phyloP scores from a whole-genome alignment of 2,888 invertebrate genomes.

The Brenthis ino region DNA sequence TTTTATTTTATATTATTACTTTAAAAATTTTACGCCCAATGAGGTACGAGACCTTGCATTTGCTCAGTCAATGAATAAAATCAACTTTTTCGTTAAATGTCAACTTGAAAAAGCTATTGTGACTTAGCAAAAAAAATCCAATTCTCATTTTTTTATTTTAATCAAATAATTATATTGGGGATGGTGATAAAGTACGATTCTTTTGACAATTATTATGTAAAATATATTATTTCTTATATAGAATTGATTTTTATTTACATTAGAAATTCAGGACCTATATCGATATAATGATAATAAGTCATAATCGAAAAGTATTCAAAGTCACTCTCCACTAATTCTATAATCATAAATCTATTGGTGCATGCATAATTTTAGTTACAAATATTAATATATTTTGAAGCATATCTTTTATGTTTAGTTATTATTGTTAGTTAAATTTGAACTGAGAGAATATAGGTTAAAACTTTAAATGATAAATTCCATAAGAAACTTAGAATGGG shows the following conservation, averaged over 20 bases:
- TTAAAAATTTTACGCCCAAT: conserved; percentile 49
- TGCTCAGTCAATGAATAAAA: conserved; percentile 53
- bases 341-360: conserved; percentile 19
- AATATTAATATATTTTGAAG: conserved; percentile 22
- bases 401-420: conserved; percentile 42
- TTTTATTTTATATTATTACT: not conserved
- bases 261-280: too few species aligned
- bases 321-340: not conserved
- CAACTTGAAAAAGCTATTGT: too few species aligned
- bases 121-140: too few species aligned
- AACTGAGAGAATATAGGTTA: conserved; percentile 49
- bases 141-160: not conserved
- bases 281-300: too few species aligned
- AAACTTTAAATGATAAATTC: conserved; percentile 47
- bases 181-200: not conserved
- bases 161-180: not conserved
- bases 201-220: not conserved
- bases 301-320: too few species aligned
- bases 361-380: conserved; percentile 26
- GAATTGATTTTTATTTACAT: too few species aligned
- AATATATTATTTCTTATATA: not conserved
- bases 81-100: too few species aligned
- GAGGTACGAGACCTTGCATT: conserved; percentile 57
- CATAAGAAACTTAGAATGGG: conserved; percentile 6
- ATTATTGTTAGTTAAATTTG: conserved; percentile 45